Conservation (phyloP, 2,888 invertebrate species). For the Caenorhabditis auriculariae region DNA sequence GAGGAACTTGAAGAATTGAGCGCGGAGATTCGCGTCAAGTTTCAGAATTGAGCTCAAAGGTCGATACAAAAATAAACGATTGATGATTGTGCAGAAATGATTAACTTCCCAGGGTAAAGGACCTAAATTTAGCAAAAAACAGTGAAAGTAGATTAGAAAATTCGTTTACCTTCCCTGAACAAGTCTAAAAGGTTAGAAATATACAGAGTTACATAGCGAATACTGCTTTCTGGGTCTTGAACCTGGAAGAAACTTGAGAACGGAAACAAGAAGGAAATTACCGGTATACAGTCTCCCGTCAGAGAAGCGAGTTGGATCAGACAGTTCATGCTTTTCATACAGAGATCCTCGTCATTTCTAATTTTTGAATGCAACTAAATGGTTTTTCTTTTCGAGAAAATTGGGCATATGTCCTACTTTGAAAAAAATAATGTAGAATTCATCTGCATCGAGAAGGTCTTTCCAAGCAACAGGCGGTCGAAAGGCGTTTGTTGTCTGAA, state of each 20-base stretch:
- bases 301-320: constrained; percentile 79
- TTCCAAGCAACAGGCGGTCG: constrained; percentile 75
- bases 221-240: constrained; percentile 17
- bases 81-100: constrained; percentile 74
- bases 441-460: constrained; percentile 77
- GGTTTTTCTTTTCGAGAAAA: constrained; percentile 19
- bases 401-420: constrained; percentile 66
- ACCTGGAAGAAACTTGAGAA: constrained; percentile 6
- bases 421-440: constrained; percentile 78
- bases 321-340: constrained; percentile 79
- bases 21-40: constrained; percentile 67
- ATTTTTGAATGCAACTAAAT: constrained; percentile 76
- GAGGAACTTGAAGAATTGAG: constrained; percentile 33
- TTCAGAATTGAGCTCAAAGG: constrained; percentile 67
- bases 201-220: constrained; percentile 25
- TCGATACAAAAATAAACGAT: constrained; percentile 72
- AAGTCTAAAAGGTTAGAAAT: constrained; percentile 27
- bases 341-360: constrained; percentile 75
- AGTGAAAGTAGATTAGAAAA: background rate
- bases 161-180: constrained; percentile 23
- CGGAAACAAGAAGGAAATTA: no score
- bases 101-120: constrained; percentile 73
- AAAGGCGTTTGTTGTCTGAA: constrained; percentile 35
- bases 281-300: constrained; percentile 68
- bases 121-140: no score